These are phyloP conservation scores for Pipra filicauda DNA, from an alignment of 2,113 vertebrate species.

Conservation along the genomic window DNA sequence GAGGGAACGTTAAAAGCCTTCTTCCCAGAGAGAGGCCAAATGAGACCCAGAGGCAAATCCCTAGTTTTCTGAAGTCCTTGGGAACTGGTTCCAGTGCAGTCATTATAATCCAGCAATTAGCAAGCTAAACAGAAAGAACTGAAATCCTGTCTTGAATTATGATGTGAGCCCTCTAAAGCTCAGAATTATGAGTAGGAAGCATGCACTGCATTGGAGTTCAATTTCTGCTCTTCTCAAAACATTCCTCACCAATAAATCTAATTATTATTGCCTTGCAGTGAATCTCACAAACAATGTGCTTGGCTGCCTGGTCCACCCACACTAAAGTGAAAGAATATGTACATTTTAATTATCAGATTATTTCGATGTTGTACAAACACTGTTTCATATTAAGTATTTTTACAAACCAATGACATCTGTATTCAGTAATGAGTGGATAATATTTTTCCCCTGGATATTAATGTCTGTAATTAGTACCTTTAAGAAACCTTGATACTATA, in stretches of 20 bases:
- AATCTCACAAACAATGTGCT: constrained; percentile 44
- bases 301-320: constrained; percentile 46
- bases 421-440: neutral
- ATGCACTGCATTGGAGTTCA: neutral
- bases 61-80: neutral
- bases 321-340: constrained; percentile 32
- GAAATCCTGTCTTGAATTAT: neutral
- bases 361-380: constrained; percentile 14
- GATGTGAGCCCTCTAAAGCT: neutral
- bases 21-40: neutral
- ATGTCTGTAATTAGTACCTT: neutral
- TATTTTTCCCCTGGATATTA: neutral
- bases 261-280: constrained; percentile 49
- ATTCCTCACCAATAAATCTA: constrained; percentile 48
- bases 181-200: neutral
- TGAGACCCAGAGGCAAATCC: neutral
- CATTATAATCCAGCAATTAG: neutral
- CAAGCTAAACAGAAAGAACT: neutral
- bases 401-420: neutral
- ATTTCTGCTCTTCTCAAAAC: constrained; percentile 6
- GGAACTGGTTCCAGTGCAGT: neutral
- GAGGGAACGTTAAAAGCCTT: neutral
- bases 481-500: neutral
- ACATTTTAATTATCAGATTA: constrained; percentile 61
- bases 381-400: constrained; percentile 29